These are phyloP conservation scores for Nemurella pictetii DNA, from an alignment of 2,888 invertebrate genomes.

Conservation along the genomic window DNA sequence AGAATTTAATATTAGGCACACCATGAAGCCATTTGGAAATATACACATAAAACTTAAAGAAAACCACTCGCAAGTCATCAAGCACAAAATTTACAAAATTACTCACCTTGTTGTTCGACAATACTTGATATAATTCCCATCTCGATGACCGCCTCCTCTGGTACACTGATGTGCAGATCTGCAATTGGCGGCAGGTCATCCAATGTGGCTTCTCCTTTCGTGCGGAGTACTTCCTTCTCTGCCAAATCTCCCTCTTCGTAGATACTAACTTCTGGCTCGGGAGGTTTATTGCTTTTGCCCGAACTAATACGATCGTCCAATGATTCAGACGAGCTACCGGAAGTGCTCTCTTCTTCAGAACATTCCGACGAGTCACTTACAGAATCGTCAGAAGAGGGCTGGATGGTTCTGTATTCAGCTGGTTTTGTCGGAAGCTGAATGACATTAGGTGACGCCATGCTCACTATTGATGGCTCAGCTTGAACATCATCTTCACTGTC, in stretches of 20 bases:
- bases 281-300: background rate
- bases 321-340: constrained; percentile 5
- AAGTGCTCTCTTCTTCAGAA: constrained; percentile 16
- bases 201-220: constrained; percentile 60
- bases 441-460: background rate
- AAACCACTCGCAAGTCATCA: no score
- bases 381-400: constrained; percentile 15
- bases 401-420: constrained; percentile 12
- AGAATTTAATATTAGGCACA: no score
- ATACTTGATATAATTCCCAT: constrained; percentile 73
- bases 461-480: background rate
- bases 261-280: background rate
- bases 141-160: constrained; percentile 71
- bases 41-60: no score
- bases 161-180: constrained; percentile 75
- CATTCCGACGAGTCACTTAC: constrained; percentile 18
- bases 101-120: constrained; percentile 69
- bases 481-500: background rate
- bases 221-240: constrained; percentile 49
- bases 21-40: no score
- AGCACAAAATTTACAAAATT: no score
- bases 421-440: background rate
- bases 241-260: constrained; percentile 1
- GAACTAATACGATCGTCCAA: constrained; percentile 31
- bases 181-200: constrained; percentile 81